phyloP scores from a whole-genome alignment of 1,140 invertebrate genomes.

The Homarus americanus region DNA sequence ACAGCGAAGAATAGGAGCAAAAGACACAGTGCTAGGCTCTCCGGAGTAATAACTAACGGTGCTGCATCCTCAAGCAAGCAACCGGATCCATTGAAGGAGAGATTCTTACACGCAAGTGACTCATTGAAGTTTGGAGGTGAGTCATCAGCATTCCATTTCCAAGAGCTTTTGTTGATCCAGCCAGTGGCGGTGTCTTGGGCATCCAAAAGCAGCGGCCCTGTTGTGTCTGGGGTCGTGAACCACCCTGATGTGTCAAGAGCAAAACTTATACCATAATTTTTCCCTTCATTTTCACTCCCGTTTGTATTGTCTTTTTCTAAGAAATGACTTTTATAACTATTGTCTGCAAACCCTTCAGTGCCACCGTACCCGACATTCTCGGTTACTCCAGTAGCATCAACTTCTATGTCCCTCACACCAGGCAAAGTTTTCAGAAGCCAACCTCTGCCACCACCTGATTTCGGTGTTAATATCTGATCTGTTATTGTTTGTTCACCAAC shows the following conservation, averaged over 20 bases:
- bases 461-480: neutral
- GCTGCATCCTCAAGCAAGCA: neutral
- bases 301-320: neutral
- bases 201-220: constrained; percentile 46
- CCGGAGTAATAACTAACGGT: constrained; percentile 63
- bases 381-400: neutral
- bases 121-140: constrained; percentile 3
- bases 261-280: constrained; percentile 45
- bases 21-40: constrained; percentile 74
- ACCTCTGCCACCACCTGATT: neutral
- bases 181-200: constrained; percentile 24
- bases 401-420: neutral
- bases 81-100: constrained; percentile 46
- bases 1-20: constrained; percentile 82
- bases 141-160: constrained; percentile 9
- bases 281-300: neutral
- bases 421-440: neutral
- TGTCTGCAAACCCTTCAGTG: neutral
- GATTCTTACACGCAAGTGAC: constrained; percentile 34
- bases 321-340: neutral
- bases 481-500: neutral
- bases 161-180: constrained; percentile 39
- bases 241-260: constrained; percentile 17
- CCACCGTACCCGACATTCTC: neutral
- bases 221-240: constrained; percentile 28